phyloP scores from a whole-genome alignment of 1,140 invertebrate species.

The Ectropis grisescens region DNA sequence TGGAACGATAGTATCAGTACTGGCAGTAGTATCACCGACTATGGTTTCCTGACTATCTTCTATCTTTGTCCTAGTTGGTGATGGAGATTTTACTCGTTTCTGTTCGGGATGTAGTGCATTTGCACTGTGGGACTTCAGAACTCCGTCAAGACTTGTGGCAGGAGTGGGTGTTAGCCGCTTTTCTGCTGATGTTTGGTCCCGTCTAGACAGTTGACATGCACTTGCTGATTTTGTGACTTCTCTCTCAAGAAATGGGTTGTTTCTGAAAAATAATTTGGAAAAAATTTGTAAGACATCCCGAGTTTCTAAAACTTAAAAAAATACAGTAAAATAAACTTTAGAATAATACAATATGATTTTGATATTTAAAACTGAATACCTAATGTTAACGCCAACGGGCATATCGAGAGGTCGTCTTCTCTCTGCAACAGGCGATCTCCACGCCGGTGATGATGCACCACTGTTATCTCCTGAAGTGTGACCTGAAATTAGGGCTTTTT shows the following conservation, averaged over 20 bases:
- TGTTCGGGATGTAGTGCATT: conserved; percentile 45
- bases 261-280: conserved; percentile 27
- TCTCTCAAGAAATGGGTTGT: conserved; percentile 65
- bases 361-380: conserved; percentile 15
- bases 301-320: conserved; percentile 1
- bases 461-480: conserved; percentile 66
- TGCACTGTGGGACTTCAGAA: conserved; percentile 53
- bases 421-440: conserved; percentile 73
- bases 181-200: conserved; percentile 41
- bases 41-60: conserved; percentile 38
- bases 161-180: conserved; percentile 33
- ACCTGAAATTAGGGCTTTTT: conserved; percentile 20
- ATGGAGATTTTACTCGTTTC: conserved; percentile 7
- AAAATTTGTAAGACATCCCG: background rate
- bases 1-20: conserved; percentile 47
- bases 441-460: conserved; percentile 72
- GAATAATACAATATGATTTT: too few relatives aligned
- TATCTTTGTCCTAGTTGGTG: conserved; percentile 11
- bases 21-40: conserved; percentile 19
- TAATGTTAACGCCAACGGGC: conserved; percentile 71
- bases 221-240: conserved; percentile 74
- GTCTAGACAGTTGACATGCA: conserved; percentile 58
- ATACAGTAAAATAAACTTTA: conserved; percentile 1
- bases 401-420: conserved; percentile 67
- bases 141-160: conserved; percentile 31